Evolutionary conservation across 2,888 invertebrate genomes (phyloP).

Genomic region (Ptilodon capucinus): DNA sequence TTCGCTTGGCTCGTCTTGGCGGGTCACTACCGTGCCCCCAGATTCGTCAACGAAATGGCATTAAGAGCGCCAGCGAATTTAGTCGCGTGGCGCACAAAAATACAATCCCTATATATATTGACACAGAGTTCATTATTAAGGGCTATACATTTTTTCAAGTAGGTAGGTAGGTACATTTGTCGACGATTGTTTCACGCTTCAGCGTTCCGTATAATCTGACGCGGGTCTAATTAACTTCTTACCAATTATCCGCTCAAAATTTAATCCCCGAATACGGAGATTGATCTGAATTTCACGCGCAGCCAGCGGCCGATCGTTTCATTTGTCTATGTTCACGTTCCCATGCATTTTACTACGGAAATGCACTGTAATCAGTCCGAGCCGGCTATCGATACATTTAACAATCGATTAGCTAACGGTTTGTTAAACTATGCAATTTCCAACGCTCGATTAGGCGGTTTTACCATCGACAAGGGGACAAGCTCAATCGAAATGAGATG

Average conservation of each 20-base stretch:
- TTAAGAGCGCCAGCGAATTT: too few relatives aligned
- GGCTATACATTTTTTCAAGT: too few relatives aligned
- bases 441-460: background rate
- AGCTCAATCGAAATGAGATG: background rate
- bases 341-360: conserved; percentile 11
- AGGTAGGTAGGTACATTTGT: too few relatives aligned
- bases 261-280: background rate
- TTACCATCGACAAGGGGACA: background rate
- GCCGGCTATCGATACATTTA: conserved; percentile 6
- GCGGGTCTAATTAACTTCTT: background rate
- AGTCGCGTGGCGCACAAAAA: too few relatives aligned
- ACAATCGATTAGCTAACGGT: conserved; percentile 14
- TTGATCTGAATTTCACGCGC: background rate
- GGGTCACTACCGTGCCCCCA: too few relatives aligned
- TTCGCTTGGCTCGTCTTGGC: too few relatives aligned
- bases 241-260: background rate
- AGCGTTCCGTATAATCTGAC: background rate
- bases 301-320: background rate
- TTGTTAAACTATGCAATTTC: background rate
- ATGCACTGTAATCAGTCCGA: conserved; percentile 6
- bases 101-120: too few relatives aligned
- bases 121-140: too few relatives aligned
- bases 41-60: too few relatives aligned
- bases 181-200: background rate
- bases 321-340: conserved; percentile 3